These are phyloP conservation scores for Brachionus sp. DNA, from an alignment of 1,140 invertebrate genomes.

Conservation along the genomic window DNA sequence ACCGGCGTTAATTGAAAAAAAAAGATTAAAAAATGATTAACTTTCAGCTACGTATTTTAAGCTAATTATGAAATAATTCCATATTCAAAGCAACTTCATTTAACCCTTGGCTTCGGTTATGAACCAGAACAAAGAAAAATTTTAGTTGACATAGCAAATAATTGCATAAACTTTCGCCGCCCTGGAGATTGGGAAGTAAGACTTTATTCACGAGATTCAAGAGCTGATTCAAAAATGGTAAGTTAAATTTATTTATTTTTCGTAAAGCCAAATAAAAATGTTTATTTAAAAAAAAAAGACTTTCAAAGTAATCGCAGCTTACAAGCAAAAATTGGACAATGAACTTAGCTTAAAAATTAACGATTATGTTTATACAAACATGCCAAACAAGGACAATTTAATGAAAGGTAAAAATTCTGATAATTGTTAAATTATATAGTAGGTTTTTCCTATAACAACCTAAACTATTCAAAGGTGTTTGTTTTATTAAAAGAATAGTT, in stretches of 20 bases:
- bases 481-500: not conserved
- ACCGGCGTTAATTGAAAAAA: too few species aligned
- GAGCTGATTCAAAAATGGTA: constrained; percentile 33
- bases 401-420: constrained; percentile 21
- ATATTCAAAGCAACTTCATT: constrained; percentile 38
- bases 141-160: not conserved
- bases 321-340: constrained; percentile 14
- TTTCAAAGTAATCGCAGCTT: not conserved
- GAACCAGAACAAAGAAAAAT: constrained; percentile 24
- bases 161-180: not conserved
- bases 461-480: not conserved
- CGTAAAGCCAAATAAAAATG: not conserved
- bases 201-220: constrained; percentile 35
- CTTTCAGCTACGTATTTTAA: not conserved
- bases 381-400: constrained; percentile 31
- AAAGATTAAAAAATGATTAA: too few species aligned
- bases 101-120: constrained; percentile 13
- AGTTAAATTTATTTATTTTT: not conserved
- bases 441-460: not conserved
- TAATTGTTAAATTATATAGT: not conserved
- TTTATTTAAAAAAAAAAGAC: constrained; percentile 2
- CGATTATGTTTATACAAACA: constrained; percentile 18
- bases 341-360: constrained; percentile 28
- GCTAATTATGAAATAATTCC: constrained; percentile 36
- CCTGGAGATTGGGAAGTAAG: constrained; percentile 21